Conservation (phyloP, 92 coral and sea anemone species). For the Anthopleura xanthogrammica region DNA sequence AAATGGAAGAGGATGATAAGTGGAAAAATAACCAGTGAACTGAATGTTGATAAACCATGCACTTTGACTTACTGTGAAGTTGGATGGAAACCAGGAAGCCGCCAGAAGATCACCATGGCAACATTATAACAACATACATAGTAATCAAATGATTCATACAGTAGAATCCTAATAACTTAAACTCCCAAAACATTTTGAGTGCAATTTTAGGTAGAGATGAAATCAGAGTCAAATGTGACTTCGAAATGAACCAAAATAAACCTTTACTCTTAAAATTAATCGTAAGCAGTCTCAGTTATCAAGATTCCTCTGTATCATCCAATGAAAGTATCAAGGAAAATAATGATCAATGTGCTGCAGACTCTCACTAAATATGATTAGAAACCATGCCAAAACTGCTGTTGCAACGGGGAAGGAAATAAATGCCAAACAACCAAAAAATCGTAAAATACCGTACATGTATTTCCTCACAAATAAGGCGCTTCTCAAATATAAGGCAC, state of each 20-base stretch:
- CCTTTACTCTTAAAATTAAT: no score
- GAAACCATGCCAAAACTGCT: neutral
- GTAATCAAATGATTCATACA: neutral
- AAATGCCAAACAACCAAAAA: neutral
- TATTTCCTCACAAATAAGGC: no score
- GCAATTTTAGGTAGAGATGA: no score
- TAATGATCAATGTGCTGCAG: neutral
- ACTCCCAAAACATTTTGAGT: no score
- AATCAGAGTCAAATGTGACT: no score
- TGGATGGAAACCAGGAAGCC: neutral
- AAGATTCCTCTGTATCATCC: no score
- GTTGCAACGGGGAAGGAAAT: neutral
- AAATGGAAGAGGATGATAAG: neutral
- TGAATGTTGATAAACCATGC: neutral
- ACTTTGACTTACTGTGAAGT: neutral
- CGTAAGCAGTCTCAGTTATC: no score
- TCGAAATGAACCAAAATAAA: no score
- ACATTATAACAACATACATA: no score
- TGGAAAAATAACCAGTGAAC: neutral
- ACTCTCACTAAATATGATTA: neutral
- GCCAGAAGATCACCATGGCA: neutral
- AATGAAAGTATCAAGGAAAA: no score
- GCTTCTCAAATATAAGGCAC: no score
- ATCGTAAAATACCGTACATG: no score
- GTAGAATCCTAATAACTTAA: neutral